Percentiles rank a stretch among this genome's conserved stretches.
Evolutionary conservation across 2,888 invertebrate species (phyloP).

Genomic region (Phortica okadai): DNA sequence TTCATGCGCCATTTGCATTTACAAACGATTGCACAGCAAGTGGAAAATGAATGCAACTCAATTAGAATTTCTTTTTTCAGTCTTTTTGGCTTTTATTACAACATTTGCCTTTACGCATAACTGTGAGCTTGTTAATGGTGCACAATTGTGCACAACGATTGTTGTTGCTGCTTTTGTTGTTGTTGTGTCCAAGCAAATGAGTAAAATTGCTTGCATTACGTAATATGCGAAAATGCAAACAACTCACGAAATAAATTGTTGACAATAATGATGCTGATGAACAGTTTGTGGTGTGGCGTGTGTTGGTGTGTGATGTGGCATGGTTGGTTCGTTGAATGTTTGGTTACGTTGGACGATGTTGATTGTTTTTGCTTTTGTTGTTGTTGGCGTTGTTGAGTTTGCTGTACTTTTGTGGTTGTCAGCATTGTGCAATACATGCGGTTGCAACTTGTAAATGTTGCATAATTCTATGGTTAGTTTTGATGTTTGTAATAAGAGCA

Average conservation of each 20-base stretch:
- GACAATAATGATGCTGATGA: slow-evolving; percentile 27
- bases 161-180: slow-evolving; percentile 16
- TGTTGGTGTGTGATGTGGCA: too few species aligned
- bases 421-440: slow-evolving; percentile 29
- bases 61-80: too few species aligned
- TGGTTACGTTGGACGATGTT: slow-evolving; percentile 5
- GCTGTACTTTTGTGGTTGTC: slow-evolving; percentile 19
- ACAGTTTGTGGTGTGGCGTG: slow-evolving; percentile 6
- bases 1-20: slow-evolving; percentile 1
- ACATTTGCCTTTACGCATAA: neutral
- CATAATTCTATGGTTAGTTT: slow-evolving; percentile 18
- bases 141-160: neutral
- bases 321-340: neutral
- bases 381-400: neutral
- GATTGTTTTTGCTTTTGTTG: slow-evolving; percentile 10
- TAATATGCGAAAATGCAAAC: slow-evolving; percentile 1
- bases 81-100: too few species aligned
- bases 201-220: neutral
- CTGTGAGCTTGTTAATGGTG: neutral
- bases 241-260: slow-evolving; percentile 12
- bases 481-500: slow-evolving; percentile 12
- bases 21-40: neutral
- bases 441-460: slow-evolving; percentile 19
- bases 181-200: neutral
- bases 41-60: neutral